phyloP scores from a whole-genome alignment of 1,140 invertebrate genomes.

The Heliconius hewitsoni region DNA sequence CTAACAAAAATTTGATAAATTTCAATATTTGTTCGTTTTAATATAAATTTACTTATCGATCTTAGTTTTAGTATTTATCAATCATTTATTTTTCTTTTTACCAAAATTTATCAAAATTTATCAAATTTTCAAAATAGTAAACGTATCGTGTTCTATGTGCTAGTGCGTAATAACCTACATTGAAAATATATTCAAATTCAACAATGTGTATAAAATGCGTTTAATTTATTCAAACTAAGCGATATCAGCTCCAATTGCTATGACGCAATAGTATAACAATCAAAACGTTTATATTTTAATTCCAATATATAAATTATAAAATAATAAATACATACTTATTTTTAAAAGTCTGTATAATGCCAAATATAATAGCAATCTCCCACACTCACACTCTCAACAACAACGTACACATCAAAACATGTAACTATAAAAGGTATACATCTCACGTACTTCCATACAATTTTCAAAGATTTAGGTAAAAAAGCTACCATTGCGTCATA shows the following conservation, averaged over 20 bases:
- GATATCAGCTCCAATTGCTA: constrained; percentile 24
- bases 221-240: constrained; percentile 17
- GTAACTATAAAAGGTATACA: constrained; percentile 4
- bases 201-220: constrained; percentile 31
- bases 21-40: constrained; percentile 11
- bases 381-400: not conserved
- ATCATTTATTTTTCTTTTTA: constrained; percentile 18
- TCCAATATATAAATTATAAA: constrained; percentile 21
- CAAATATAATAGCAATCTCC: not conserved
- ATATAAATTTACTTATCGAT: not conserved
- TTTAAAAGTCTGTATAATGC: constrained; percentile 7
- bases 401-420: not conserved
- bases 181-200: constrained; percentile 30
- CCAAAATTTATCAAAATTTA: constrained; percentile 3
- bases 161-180: constrained; percentile 35
- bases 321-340: not conserved
- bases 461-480: constrained; percentile 8
- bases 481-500: constrained; percentile 29
- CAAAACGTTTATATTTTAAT: constrained; percentile 13
- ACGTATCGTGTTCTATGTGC: constrained; percentile 32
- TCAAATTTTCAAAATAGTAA: constrained; percentile 30
- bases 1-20: constrained; percentile 4
- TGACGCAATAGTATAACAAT: constrained; percentile 32
- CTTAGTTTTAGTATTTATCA: not conserved
- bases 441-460: constrained; percentile 1